phyloP scores from a whole-genome alignment of 2,888 invertebrate genomes.

The Drosophila anomelani region DNA sequence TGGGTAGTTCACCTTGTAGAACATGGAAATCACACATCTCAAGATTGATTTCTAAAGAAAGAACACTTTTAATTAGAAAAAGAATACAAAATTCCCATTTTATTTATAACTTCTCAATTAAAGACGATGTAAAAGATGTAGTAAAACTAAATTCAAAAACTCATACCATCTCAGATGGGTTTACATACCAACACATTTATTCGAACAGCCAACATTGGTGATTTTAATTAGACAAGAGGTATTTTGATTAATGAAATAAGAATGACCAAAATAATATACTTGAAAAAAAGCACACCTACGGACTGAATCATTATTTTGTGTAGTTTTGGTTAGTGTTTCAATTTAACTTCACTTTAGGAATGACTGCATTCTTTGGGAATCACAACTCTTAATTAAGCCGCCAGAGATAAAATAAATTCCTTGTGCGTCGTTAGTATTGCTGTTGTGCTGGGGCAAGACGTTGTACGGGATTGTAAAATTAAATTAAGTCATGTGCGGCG shows the following conservation, averaged over 20 bases:
- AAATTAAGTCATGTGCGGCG: slow-evolving; percentile 71
- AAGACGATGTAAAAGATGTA: neutral
- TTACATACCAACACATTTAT: slow-evolving; percentile 28
- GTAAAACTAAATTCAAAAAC: neutral
- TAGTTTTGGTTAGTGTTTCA: slow-evolving; percentile 43
- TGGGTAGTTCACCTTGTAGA: neutral
- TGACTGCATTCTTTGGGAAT: slow-evolving; percentile 59
- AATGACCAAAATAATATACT: slow-evolving; percentile 53
- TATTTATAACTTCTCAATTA: neutral
- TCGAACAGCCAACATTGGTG: slow-evolving; percentile 54
- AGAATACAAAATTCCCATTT: neutral
- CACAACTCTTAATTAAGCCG: slow-evolving; percentile 69
- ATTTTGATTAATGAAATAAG: slow-evolving; percentile 69
- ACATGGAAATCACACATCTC: neutral
- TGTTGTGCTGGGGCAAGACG: slow-evolving; percentile 17
- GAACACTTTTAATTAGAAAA: neutral
- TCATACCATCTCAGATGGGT: slow-evolving; percentile 19
- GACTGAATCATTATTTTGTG: slow-evolving; percentile 48
- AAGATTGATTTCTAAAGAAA: neutral
- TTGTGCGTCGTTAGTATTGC: slow-evolving; percentile 59
- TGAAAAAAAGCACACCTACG: neutral
- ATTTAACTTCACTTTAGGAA: slow-evolving; percentile 48
- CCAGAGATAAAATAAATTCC: slow-evolving; percentile 62
- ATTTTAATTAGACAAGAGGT: slow-evolving; percentile 67
- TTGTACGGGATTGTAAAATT: slow-evolving; percentile 42